A percentile compares a stretch with the other conserved stretches of the same genome.
Conservation (phyloP, 1,140 invertebrate genomes). For the Gerris buenoi region DNA sequence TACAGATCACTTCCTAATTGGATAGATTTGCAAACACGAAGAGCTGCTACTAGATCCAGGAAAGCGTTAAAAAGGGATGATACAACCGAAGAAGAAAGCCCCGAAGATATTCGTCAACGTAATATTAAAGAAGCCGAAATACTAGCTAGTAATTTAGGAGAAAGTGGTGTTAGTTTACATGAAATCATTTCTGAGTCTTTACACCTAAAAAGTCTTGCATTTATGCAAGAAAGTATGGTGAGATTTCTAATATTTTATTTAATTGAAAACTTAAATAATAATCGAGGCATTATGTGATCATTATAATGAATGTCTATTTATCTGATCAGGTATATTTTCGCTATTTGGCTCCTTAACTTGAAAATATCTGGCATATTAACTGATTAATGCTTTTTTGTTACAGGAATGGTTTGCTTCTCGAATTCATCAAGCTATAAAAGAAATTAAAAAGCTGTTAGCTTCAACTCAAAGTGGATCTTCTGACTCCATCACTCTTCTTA, state of each 20-base stretch:
- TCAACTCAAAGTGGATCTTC: background rate
- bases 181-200: conserved; percentile 67
- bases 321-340: too few species aligned
- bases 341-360: background rate
- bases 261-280: background rate
- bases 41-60: conserved; percentile 24
- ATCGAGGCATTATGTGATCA: background rate
- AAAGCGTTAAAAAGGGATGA: conserved; percentile 32
- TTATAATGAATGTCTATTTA: background rate
- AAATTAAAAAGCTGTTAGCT: conserved; percentile 4
- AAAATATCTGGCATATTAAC: background rate
- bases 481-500: background rate
- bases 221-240: conserved; percentile 82
- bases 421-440: conserved; percentile 29
- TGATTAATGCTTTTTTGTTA: conserved; percentile 18
- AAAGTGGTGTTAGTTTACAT: conserved; percentile 63
- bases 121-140: conserved; percentile 84
- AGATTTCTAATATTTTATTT: conserved; percentile 26
- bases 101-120: conserved; percentile 59
- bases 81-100: conserved; percentile 49
- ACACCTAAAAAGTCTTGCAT: conserved; percentile 64
- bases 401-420: conserved; percentile 52
- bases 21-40: conserved; percentile 49
- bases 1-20: conserved; percentile 65
- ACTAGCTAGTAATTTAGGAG: conserved; percentile 70